Base-by-base conservation (phyloP, 2,797 vertebrate species). In the Bovichtus variegatus region DNA sequence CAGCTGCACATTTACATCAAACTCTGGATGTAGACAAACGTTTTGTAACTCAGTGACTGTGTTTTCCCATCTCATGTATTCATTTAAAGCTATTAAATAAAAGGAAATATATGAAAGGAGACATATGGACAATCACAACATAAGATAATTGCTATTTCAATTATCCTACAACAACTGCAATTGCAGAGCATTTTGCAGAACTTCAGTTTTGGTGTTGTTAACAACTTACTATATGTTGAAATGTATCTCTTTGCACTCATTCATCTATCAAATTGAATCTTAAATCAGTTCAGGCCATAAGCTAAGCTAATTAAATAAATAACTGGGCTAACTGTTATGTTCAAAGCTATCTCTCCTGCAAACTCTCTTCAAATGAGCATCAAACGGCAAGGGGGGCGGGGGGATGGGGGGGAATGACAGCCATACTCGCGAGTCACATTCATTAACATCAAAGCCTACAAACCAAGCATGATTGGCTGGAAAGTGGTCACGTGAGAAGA, bases 11-110 rank as follows among this genome's bases (percentile, higher is more conserved):
- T n/a, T 73, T 8, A 46, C 19, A 62, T 38, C 2, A 23, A 23
- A 29, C 12, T 9, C 21, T 12, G 31, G 31, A 59, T 43, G 11
- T 2, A 5, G 9, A 31, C 19, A 34, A 40, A 16, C n/a, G 25
- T 46, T 36, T 10, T 51, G 21, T 40, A n/a, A 67, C 36, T 54
- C 23, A 25, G 23, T 40, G 34, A 41, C 36, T 6, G 16, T n/a
- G 16, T 18, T 47, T 65, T 36, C 44, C n/a, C 12, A 77, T 27
- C 34, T 34, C 11, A 18, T 46, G 2, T 41, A 50, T 59, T 25
- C 5, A 70, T 54, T 44, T 69, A 46, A n/a, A 55, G 29, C 3
- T 31, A 64, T 40, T 21, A 75, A 36, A 59, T 59, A n/a, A 13
- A 34, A 29, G 29, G 6, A 29, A 43, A 8, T 11, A 2, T 50